Conservation (phyloP, 2,888 invertebrate species). For the Philaethria dido region DNA sequence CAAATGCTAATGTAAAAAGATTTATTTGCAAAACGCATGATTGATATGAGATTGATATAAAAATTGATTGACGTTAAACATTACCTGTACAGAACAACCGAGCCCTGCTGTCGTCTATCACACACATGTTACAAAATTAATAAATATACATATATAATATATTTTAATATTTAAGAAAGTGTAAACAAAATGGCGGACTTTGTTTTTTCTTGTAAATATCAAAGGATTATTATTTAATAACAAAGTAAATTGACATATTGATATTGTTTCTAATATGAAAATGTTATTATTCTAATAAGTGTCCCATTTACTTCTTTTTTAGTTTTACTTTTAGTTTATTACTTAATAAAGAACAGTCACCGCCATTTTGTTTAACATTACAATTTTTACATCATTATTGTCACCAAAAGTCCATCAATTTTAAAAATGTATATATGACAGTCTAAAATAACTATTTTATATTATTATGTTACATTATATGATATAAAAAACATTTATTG, state of each 20-base stretch:
- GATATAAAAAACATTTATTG: slow-evolving; percentile 45
- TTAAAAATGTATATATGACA: slow-evolving; percentile 31
- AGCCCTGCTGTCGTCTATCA: slow-evolving; percentile 46
- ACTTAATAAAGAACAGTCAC: neutral
- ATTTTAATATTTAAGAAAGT: neutral
- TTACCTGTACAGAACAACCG: slow-evolving; percentile 59
- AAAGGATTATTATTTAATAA: neutral
- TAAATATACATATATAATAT: neutral
- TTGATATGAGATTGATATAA: slow-evolving; percentile 82
- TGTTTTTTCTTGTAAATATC: neutral
- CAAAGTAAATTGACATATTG: neutral
- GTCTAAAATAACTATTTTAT: slow-evolving; percentile 33
- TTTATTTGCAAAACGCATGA: slow-evolving; percentile 55
- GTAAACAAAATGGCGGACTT: slow-evolving; percentile 6
- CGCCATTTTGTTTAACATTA: neutral
- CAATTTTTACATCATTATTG: slow-evolving; percentile 5
- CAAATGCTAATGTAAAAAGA: slow-evolving; percentile 57
- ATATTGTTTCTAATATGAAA: neutral
- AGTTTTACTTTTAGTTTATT: neutral
- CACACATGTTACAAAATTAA: neutral
- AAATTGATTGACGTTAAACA: slow-evolving; percentile 74
- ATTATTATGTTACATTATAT: slow-evolving; percentile 2
- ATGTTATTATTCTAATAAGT: neutral
- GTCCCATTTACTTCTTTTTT: neutral
- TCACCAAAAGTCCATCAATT: slow-evolving; percentile 15